Evolutionary conservation across 1,140 invertebrate species (phyloP), one percentile per base, ranked within the genome.

Genomic region (Dendroctonus ponderosae): DNA sequence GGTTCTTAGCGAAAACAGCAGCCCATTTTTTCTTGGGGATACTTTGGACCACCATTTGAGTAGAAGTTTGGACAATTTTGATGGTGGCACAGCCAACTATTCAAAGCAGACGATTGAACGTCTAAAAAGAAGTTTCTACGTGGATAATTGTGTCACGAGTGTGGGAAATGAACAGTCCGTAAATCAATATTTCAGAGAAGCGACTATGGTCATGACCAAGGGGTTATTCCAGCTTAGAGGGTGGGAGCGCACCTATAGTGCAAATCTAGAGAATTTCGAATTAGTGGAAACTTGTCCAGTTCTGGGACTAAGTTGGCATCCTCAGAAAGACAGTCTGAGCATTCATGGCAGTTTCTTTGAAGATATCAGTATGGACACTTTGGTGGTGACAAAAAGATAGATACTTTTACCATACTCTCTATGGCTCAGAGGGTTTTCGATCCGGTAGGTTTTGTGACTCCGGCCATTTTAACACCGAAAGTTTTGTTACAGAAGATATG

Each of bases 61-160:
- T 26, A 26, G 26, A 46, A 44, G 6, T 38, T 40, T 61, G 40
- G n/a, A 68, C 7, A 50, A 61, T 39, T 65, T 9, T 14, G 54
- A 65, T 40, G 50, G 26, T 7, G 37, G 26, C 9, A 7, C 40
- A 39, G 43, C 12, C 15, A 38, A 53, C 41, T 61, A 61, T 41
- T 8, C 64, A 40, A 48, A 11, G 14, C 6, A 60, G 3, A 61
- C 56, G 7, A 41, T 61, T 8, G 9, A 46, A 14, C 43, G 58
- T 42, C 41, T 68, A 54, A 38, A 26, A 2, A 67, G 57, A 7
- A 66, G 66, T 39, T 67, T 75, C 15, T 77, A 77, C 67, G 72
- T 74, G 4, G 72, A 76, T 57, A 76, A 75, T 53, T 76, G 72
- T 49, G 66, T 73, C 6, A 59, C 71, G 8, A 70, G 68, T 42